Evolutionary conservation across 2,888 invertebrate genomes (phyloP).

Genomic region (Mayetiola destructor): DNA sequence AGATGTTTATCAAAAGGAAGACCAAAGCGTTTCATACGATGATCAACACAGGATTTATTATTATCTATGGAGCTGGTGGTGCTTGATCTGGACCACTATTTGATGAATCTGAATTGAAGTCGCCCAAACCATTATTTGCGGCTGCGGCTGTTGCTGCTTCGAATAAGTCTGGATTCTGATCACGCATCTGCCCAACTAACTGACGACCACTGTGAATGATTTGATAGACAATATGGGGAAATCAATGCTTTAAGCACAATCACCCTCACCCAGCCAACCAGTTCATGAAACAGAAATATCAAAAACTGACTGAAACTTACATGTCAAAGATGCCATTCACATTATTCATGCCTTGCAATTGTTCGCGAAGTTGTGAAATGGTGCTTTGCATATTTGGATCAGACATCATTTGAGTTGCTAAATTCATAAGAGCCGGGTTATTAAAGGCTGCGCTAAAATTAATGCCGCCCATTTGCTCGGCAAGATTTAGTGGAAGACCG

Average conservation of each 20-base stretch:
- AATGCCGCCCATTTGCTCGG: conserved; percentile 15
- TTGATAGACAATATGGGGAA: no score
- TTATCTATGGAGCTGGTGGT: background rate
- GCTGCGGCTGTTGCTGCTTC: background rate
- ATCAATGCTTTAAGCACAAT: background rate
- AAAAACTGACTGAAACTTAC: conserved; percentile 4
- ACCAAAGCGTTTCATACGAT: no score
- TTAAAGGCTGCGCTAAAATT: conserved; percentile 18
- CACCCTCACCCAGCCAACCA: background rate
- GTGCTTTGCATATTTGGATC: conserved; percentile 18
- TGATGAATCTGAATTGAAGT: background rate
- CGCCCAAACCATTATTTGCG: background rate
- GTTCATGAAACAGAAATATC: background rate
- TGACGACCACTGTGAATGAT: background rate
- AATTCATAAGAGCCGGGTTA: conserved; percentile 17
- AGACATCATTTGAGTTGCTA: conserved; percentile 17
- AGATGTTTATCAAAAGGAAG: no score
- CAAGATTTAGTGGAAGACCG: conserved; percentile 8
- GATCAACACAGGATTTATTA: no score
- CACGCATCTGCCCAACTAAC: conserved; percentile 7
- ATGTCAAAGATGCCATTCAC: conserved; percentile 17
- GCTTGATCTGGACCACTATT: background rate
- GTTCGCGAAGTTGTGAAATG: conserved; percentile 15
- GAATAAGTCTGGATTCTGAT: conserved; percentile 8
- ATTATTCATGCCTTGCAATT: conserved; percentile 15